These are phyloP conservation scores for Eonycteris spelaea DNA, from an alignment of 2,113 vertebrate species.

Conservation along the genomic window DNA sequence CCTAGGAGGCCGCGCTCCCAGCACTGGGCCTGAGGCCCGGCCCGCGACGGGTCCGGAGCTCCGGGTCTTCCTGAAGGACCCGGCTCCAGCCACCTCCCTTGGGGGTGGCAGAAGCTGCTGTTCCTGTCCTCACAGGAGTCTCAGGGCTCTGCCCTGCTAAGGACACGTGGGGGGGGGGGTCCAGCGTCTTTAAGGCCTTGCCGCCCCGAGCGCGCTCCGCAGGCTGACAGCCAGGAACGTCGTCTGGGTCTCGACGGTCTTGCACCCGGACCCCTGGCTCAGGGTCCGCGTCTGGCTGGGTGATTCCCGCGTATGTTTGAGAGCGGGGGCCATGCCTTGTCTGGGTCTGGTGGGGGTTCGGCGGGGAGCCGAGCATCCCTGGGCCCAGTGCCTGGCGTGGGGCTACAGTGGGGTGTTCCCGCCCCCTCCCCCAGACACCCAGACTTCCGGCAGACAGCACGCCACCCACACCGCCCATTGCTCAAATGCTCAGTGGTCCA, in stretches of 20 bases:
- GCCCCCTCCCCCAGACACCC: background rate
- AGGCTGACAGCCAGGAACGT: background rate
- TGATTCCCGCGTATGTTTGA: background rate
- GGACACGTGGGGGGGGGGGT: background rate
- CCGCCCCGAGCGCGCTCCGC: background rate
- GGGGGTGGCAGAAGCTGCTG: background rate
- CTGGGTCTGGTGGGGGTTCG: background rate
- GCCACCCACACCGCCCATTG: background rate
- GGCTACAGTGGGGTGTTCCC: background rate
- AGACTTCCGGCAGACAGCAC: background rate
- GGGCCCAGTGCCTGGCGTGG: background rate
- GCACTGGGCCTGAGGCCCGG: too few relatives aligned
- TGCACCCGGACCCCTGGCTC: rapidly evolving
- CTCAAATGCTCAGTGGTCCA: background rate
- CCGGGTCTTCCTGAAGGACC: background rate
- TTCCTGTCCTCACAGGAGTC: background rate
- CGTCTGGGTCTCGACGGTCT: background rate
- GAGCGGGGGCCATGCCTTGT: background rate
- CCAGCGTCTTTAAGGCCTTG: background rate
- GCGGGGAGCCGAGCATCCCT: background rate
- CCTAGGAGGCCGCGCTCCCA: rapidly evolving
- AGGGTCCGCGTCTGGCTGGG: background rate
- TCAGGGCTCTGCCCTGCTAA: rapidly evolving
- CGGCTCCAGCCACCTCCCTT: background rate
- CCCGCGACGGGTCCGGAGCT: background rate